These are phyloP conservation scores for Conus betulinus DNA, from an alignment of 1,140 invertebrate genomes.

Conservation along the genomic window DNA sequence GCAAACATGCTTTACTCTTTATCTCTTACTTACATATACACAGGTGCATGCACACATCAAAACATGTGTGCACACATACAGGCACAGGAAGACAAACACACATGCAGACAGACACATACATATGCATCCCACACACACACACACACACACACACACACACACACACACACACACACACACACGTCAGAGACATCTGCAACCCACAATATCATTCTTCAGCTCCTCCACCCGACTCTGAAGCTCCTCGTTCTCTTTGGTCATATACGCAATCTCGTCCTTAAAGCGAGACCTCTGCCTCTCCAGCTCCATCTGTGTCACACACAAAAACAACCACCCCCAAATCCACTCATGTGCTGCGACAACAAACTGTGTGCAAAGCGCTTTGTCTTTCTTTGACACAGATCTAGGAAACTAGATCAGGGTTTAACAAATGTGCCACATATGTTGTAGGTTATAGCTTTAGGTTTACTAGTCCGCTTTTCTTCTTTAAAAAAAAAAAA, in stretches of 20 bases:
- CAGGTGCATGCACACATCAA: conserved; percentile 42
- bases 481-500: no score
- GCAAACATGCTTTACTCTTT: neutral
- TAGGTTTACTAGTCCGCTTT: no score
- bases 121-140: neutral
- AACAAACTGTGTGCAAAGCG: no score
- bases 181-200: conserved; percentile 18
- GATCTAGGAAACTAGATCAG: no score
- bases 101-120: neutral
- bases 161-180: conserved; percentile 1
- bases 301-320: conserved; percentile 64
- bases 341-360: neutral
- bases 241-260: conserved; percentile 67
- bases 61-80: neutral
- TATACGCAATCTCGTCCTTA: conserved; percentile 62
- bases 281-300: conserved; percentile 62
- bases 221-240: conserved; percentile 65
- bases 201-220: conserved; percentile 64
- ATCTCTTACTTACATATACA: no score
- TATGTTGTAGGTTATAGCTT: no score
- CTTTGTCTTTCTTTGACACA: no score
- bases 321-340: neutral
- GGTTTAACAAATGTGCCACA: no score
- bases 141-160: conserved; percentile 12
- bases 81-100: neutral